Base-by-base conservation (phyloP, 2,113 vertebrate species). In the Megaceryle maxima region DNA sequence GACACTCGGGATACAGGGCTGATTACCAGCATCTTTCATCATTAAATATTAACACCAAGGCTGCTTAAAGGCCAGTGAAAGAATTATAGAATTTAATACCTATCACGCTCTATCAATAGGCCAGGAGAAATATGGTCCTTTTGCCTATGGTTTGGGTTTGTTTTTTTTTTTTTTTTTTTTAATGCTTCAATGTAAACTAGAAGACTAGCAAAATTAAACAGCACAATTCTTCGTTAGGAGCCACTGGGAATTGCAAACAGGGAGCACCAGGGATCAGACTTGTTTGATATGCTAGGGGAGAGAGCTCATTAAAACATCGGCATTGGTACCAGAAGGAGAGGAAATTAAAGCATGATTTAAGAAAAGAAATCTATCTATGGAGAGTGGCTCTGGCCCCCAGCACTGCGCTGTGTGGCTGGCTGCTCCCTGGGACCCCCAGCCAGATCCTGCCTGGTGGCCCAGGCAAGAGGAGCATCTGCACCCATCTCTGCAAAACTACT, bases 51-150 rank as follows among this genome's bases (percentile, higher is more conserved):
- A 98, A 98, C 96, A 96, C 93, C 89, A 76, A 96, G 94, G 94
- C 97, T 97, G 97, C 97, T 97, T 97, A 97, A 96, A 97, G 96
- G 97, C 97, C 96, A 96, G 96, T 92, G 96, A 94, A 97, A 98
- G 97, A 97, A 97, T 98, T 98, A 98, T 97, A 97, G 97, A 97
- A 97, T 97, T 97, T 98, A 98, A 98, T 98, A 97, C 97, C 96
- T 91, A 94, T 96, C 88, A 94, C 16, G 66, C 92, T 96, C 94
- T 97, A 97, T 97, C 97, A 97, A 97, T 96, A 97, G 96, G 78
- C 96, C 41, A 9, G 66, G 95, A 97, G 96, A 97, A 97, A 97
- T 97, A 96, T 83, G 67, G 90, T 86, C 91, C 69, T 87, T 85
- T 88, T 1, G 63, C 86, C 46, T 46, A 46, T 46, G 44, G 37